Base-by-base conservation (phyloP, 2,888 invertebrate genomes). In the Chymomyza amoena region DNA sequence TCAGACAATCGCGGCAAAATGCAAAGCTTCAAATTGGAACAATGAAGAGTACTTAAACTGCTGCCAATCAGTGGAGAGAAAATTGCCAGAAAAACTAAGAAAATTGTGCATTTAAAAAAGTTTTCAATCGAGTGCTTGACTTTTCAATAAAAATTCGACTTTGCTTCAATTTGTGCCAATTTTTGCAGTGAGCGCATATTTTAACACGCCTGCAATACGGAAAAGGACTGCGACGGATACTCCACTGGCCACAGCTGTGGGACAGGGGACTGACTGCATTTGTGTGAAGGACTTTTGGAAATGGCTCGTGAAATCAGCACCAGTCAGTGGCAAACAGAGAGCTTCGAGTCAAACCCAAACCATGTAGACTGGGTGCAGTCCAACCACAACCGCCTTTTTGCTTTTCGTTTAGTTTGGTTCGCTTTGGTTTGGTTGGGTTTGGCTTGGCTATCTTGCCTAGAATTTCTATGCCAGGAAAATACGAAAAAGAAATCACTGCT, bases 301-400 rank as follows among this genome's bases (percentile, higher is more conserved):
- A 86, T 75, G 84, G 82, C 63, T 84, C 70, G 73, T 85, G 77
- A 86, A 80, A 77, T 77, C 81, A 69, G 72, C 68, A 36, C 39
- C 39, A 45, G 39, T 15, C 39, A 45, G 13, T 45, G 39, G 39
- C 39, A 45, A 45, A 56, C 54, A 18, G 15, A 18, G 15, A 51
- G 56, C 51, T 61, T 61, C 71, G 73, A 69, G 66, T 25, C 25
- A 78, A 75, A 70, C 45, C 15, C 51, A 64, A 2, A 51, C 51
- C 63, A 32, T 13, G 20, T 16, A 7, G 3, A 13, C 20, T 45
- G 10, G 15, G 7, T 32, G 32, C 36, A 15, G 9, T 10, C 6
- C 51, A n/a, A 36, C 36, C 54, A 61, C 64, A 57, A 20, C 39
- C 13, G 39, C 39, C 39, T 45, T 45, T 45, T 45, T 45, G 39